phyloP scores from a whole-genome alignment of 2,888 invertebrate genomes.

The Epirrita christyi region DNA sequence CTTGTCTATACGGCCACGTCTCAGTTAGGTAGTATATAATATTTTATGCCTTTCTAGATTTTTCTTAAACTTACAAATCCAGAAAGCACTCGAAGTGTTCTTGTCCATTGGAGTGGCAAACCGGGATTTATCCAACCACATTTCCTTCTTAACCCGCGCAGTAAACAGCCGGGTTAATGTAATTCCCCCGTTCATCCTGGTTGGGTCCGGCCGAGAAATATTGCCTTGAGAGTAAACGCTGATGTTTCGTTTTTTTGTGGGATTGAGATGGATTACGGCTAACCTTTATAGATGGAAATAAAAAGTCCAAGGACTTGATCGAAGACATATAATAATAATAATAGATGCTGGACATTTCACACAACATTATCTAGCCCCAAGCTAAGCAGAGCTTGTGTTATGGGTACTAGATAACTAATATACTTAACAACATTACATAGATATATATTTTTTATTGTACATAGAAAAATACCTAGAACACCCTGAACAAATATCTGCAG shows the following conservation, averaged over 20 bases:
- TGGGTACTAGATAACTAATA: too few species aligned
- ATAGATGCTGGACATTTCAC: too few species aligned
- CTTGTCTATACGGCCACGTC: too few species aligned
- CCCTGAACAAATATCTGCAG: too few species aligned
- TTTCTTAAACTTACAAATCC: conserved; percentile 4
- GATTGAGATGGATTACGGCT: conserved; percentile 19
- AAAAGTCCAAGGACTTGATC: not conserved
- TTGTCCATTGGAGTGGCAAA: conserved; percentile 34
- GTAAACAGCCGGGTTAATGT: conserved; percentile 45
- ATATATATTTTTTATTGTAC: too few species aligned
- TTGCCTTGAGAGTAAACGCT: conserved; percentile 35
- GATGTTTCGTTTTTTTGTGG: conserved; percentile 31
- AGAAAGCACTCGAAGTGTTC: conserved; percentile 18
- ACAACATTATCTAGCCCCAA: too few species aligned
- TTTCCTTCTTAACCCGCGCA: conserved; percentile 39
- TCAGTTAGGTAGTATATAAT: not conserved
- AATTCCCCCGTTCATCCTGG: conserved; percentile 47
- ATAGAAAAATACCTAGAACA: too few species aligned
- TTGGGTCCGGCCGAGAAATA: conserved; percentile 37
- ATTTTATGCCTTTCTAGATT: not conserved
- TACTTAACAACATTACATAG: too few species aligned
- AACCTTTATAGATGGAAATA: not conserved
- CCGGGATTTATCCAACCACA: conserved; percentile 42
- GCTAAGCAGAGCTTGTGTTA: too few species aligned
- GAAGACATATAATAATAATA: not conserved